Percentiles rank a stretch among this genome's conserved stretches.
phyloP scores from a whole-genome alignment of 2,113 vertebrate species.

The Thryonomys swinderianus region DNA sequence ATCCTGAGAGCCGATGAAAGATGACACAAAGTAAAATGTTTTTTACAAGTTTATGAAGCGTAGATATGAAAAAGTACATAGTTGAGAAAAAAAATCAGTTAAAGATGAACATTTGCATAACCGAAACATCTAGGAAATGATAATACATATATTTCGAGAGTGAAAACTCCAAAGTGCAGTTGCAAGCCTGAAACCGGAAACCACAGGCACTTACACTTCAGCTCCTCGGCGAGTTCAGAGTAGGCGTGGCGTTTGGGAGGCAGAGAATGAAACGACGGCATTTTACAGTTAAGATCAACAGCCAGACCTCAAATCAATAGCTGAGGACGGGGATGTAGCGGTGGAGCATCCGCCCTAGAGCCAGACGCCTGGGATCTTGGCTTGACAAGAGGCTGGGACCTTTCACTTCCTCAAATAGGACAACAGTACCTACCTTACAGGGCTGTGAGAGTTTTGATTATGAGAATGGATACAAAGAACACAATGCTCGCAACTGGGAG shows the following conservation, averaged over 20 bases:
- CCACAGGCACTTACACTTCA: not conserved
- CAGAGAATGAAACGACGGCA: not conserved
- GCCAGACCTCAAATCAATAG: not conserved
- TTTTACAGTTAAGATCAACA: not conserved
- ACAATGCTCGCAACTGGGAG: not conserved
- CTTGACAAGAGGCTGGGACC: not conserved
- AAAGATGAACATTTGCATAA: not conserved
- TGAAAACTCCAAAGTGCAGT: not conserved
- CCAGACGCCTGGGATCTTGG: not conserved
- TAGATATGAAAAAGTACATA: not conserved
- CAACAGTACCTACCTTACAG: conserved; percentile 47
- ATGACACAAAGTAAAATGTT: not conserved
- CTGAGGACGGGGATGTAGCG: not conserved
- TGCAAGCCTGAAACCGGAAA: not conserved
- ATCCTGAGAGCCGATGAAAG: not conserved
- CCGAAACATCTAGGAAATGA: not conserved
- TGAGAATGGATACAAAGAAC: not conserved
- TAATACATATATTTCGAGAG: not conserved
- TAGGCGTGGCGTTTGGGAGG: not conserved
- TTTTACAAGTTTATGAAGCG: not conserved
- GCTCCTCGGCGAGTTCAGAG: not conserved
- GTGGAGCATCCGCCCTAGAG: not conserved
- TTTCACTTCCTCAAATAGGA: not conserved
- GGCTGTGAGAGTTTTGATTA: conserved; percentile 18
- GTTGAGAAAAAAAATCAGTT: not conserved